Conservation (phyloP, 1,140 invertebrate genomes). For the Armadillidium nasatum region DNA sequence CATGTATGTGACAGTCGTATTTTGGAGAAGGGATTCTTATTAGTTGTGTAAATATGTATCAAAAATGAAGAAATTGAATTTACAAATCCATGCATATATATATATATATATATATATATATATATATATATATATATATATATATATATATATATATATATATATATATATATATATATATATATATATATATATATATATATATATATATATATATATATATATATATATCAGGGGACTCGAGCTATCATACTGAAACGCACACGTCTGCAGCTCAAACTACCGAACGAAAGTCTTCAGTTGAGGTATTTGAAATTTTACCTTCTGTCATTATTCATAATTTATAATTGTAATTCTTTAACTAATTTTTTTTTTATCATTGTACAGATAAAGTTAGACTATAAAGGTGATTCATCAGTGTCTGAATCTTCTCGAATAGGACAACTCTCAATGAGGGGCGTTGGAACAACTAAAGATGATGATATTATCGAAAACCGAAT, state of each 20-base stretch:
- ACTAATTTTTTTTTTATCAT: neutral
- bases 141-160: neutral
- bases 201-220: neutral
- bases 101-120: neutral
- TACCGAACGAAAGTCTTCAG: neutral
- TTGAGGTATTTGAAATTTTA: neutral
- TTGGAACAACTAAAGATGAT: slow-evolving; percentile 16
- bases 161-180: neutral
- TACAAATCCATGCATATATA: too few species aligned
- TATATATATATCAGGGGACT: neutral
- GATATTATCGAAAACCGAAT: slow-evolving; percentile 33
- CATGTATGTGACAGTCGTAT: too few species aligned
- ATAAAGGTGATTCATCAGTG: slow-evolving; percentile 34
- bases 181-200: neutral
- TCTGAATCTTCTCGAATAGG: slow-evolving; percentile 35
- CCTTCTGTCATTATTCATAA: neutral
- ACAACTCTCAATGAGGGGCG: slow-evolving; percentile 32
- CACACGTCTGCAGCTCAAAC: neutral
- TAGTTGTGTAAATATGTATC: too few species aligned
- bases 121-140: neutral
- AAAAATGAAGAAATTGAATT: too few species aligned
- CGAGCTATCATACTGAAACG: neutral
- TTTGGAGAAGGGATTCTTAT: too few species aligned
- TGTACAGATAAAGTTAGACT: slow-evolving; percentile 32
- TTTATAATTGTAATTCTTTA: neutral